These are phyloP conservation scores for Campoplex nolae DNA, from an alignment of 2,888 invertebrate species.

Conservation along the genomic window DNA sequence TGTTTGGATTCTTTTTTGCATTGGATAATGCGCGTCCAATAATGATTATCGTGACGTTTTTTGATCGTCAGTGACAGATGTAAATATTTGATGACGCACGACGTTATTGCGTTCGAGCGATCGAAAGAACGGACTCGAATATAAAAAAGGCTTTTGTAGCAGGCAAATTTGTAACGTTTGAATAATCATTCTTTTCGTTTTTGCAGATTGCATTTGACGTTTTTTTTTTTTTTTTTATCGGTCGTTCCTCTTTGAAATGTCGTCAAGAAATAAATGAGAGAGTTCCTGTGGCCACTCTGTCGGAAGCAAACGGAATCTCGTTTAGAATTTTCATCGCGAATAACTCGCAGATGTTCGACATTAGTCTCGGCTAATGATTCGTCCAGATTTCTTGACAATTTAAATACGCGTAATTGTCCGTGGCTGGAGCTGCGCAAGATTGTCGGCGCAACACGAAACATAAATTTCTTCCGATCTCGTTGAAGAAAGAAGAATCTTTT, in stretches of 20 bases:
- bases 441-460: background rate
- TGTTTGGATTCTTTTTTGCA: background rate
- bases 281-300: background rate
- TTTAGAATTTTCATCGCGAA: slow-evolving; percentile 42
- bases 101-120: background rate
- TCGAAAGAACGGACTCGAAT: background rate
- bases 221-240: background rate
- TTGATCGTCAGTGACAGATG: background rate
- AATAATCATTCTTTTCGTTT: background rate
- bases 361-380: slow-evolving; percentile 28
- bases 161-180: background rate
- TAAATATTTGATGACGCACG: slow-evolving; percentile 18
- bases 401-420: background rate
- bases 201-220: background rate
- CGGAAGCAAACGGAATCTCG: background rate
- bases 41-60: slow-evolving; percentile 10
- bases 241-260: background rate
- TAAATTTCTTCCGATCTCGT: slow-evolving; percentile 35
- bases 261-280: no score
- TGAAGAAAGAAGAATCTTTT: slow-evolving; percentile 26
- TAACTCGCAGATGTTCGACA: slow-evolving; percentile 52
- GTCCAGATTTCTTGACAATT: background rate
- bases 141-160: background rate
- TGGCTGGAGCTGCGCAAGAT: background rate
- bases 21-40: background rate